Base-by-base conservation (phyloP, 2,113 vertebrate genomes). In the Dicerorhinus sumatrensis region DNA sequence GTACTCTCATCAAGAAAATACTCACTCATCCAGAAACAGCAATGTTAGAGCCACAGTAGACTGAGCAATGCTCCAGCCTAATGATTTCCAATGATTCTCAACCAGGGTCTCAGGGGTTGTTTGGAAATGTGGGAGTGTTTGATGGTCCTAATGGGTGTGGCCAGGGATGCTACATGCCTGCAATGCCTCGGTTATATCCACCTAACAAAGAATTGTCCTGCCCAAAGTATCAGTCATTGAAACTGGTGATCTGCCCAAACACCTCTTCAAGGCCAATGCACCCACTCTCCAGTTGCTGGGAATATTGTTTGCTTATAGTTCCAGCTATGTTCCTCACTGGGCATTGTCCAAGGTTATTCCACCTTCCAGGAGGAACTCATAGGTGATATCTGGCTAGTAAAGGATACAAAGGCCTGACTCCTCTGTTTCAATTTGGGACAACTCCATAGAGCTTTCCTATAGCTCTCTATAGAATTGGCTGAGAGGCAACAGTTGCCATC, bases 1-100 rank as follows among this genome's bases (percentile, higher is more conserved):
- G 16, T 75, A 39, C 29, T 69, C 17, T 81, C 89, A 85, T 27
- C 70, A 65, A 95, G 84, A 94, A 92, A 92, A 56, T 3, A 93
- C 4, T 75, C 23, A 48, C 25, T 81, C 89, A 81, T 27, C 70
- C 72, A 95, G 80, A 94, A 92, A 94, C 20, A 79, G 69, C 33
- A 83, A 14, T 21, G 20, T 56, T 76, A 88, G 65, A 70, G 46
- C 12, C 56, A 69, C 6, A 70, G 21, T 48, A 73, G 60, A 85
- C 27, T 36, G 4, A 88, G 23, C 9, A 63, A 20, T n/a, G 10
- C 21, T 88, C 56, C 14, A 56, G 33, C 8, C 60, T 65, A 75
- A 11, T 31, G 36, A 83, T 80, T 36, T 85, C 56, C 48, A 81
- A 1, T 82, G 42, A 88, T 69, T 94, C 56, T 94, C 65, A 91